Evolutionary conservation across 2,888 invertebrate species (phyloP), one percentile per base, ranked within the genome.

Genomic region (Eretmocerus hayati): DNA sequence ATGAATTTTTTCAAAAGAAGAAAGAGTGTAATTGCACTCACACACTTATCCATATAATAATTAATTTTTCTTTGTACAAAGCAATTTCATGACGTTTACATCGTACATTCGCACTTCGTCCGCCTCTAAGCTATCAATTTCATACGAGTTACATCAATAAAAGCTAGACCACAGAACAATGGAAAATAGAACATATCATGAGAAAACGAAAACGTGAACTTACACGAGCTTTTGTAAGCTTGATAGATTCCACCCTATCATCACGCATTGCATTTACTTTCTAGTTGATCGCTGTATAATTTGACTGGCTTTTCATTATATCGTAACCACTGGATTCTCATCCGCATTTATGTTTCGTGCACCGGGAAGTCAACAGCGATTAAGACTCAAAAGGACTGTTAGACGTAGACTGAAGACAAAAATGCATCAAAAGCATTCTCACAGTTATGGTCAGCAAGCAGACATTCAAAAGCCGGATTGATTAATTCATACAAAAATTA

Each of bases 181-280:
- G 54, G 43, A 55, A 55, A 59, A 58, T 60, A 59, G 59, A 58
- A 58, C 55, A 56, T 56, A 58, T 53, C 54, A 51, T 58, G 39
- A 58, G 54, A 46, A 55, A 53, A 55, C 52, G 50, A 56, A 53
- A 55, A 53, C n/a, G 26, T 11, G 26, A 26, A 9, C 8, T 26
- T 11, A 26, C 26, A 26, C 11, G 11, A 9, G 11, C 11, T 26
- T 26, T 26, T n/a, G n/a, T n/a, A n/a, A 47, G 39, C 44, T 31
- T 44, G 45, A n/a, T 49, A 47, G 43, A 48, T 45, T 52, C 52
- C 46, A 46, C 40, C 35, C 42, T 43, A 48, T 44, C 49, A 42
- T 39, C 46, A 41, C 30, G 37, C 13, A 31, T 45, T 26, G 6
- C 26, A 42, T 35, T 33, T 32, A 41, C 41, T 15, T 5, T 39